Evolutionary conservation across 1,140 invertebrate species (phyloP).

Genomic region (Laodelphax striatellus): DNA sequence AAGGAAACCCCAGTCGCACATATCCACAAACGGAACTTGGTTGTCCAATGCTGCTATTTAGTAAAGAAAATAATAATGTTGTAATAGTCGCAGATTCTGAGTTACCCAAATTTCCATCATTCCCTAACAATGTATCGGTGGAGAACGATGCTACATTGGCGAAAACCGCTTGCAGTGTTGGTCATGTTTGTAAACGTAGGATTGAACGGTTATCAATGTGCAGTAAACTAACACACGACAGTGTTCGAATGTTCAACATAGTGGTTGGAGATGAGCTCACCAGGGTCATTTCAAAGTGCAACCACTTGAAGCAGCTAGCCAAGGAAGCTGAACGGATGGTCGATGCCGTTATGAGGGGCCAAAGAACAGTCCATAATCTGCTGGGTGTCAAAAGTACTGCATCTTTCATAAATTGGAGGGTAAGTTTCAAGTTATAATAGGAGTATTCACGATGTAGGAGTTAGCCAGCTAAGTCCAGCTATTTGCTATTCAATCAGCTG

Average conservation of each 20-base stretch:
- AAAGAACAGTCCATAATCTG: constrained; percentile 22
- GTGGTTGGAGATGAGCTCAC: constrained; percentile 43
- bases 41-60: constrained; percentile 70
- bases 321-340: constrained; percentile 35
- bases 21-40: constrained; percentile 60
- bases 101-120: constrained; percentile 70
- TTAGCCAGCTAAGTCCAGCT: too few relatives aligned
- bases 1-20: constrained; percentile 49
- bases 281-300: constrained; percentile 35
- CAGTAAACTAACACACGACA: constrained; percentile 51
- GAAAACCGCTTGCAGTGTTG: constrained; percentile 79
- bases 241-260: constrained; percentile 49
- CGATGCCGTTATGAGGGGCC: constrained; percentile 21
- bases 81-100: constrained; percentile 48
- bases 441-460: too few relatives aligned
- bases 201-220: constrained; percentile 54
- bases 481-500: too few relatives aligned
- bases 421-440: too few relatives aligned
- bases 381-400: constrained; percentile 20
- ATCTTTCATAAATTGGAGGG: constrained; percentile 19
- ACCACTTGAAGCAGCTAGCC: constrained; percentile 36
- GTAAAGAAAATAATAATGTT: constrained; percentile 75
- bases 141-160: constrained; percentile 82
- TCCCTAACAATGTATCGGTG: constrained; percentile 65
- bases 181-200: constrained; percentile 67